These are phyloP conservation scores for Phaonia tiefii DNA, from an alignment of 2,888 invertebrate genomes.

Conservation along the genomic window DNA sequence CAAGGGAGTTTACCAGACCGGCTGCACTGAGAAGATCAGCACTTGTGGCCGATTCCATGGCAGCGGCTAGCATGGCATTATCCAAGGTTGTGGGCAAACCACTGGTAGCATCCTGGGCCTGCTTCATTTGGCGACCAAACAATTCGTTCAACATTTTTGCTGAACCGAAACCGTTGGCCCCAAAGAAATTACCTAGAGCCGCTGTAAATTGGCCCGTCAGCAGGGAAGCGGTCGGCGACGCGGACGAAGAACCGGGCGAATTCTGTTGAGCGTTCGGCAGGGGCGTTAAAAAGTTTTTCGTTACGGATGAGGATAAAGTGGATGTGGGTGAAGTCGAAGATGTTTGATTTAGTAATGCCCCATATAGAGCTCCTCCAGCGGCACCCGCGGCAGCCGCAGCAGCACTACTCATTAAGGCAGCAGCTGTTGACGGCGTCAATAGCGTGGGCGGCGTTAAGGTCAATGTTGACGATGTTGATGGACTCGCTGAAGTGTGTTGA, in stretches of 20 bases:
- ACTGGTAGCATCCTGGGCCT: constrained; percentile 84
- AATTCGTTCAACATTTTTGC: constrained; percentile 96
- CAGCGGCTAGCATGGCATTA: constrained; percentile 79
- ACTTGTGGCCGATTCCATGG: constrained; percentile 80
- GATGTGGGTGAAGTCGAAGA: constrained; percentile 82
- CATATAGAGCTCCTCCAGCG: constrained; percentile 92
- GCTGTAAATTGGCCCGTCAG: constrained; percentile 73
- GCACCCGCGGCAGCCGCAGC: constrained; percentile 87
- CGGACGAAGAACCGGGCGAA: constrained; percentile 71
- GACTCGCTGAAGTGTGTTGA: constrained; percentile 23
- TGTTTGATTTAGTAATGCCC: constrained; percentile 90
- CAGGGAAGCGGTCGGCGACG: constrained; percentile 71
- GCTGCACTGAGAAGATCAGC: constrained; percentile 80
- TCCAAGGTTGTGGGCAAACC: constrained; percentile 81
- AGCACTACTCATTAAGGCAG: constrained; percentile 87
- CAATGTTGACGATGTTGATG: constrained; percentile 68
- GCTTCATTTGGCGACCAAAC: constrained; percentile 90
- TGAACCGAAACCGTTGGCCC: constrained; percentile 91
- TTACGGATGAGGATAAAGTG: constrained; percentile 61
- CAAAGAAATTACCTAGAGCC: constrained; percentile 84
- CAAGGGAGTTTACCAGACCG: constrained; percentile 73
- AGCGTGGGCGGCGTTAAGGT: constrained; percentile 58
- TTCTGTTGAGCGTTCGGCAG: constrained; percentile 45
- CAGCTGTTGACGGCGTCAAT: constrained; percentile 73
- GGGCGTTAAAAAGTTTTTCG: constrained; percentile 57